Conservation (phyloP, 2,888 invertebrate genomes). For the Heteromyza rotundicornis region DNA sequence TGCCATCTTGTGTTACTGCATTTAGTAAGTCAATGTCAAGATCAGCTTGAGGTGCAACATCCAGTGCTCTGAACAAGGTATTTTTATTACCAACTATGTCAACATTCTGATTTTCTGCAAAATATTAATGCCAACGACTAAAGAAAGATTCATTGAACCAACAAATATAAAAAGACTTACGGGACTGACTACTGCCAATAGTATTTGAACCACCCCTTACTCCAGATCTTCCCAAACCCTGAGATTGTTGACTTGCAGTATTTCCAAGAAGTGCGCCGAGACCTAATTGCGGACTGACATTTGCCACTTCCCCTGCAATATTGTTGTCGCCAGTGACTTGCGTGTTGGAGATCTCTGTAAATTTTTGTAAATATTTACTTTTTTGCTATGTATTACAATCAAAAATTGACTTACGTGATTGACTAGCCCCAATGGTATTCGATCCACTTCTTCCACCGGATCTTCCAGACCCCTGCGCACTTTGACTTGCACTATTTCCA, state of each 20-base stretch:
- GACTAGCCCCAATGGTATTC: too few relatives aligned
- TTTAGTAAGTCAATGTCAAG: not conserved
- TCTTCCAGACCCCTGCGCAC: too few relatives aligned
- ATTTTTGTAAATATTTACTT: not conserved
- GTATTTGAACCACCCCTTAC: not conserved
- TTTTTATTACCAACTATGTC: not conserved
- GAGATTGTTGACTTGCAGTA: too few relatives aligned
- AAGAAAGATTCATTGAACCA: not conserved
- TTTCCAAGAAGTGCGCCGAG: too few relatives aligned
- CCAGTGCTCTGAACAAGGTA: not conserved
- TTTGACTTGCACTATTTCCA: too few relatives aligned
- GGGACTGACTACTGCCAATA: not conserved
- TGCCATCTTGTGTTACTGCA: conserved; percentile 4
- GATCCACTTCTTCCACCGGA: too few relatives aligned
- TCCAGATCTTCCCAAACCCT: too few relatives aligned
- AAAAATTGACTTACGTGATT: too few relatives aligned
- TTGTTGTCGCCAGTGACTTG: conserved; percentile 32
- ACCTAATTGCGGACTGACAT: conserved; percentile 29
- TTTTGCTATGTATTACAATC: too few relatives aligned
- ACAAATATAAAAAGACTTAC: not conserved
- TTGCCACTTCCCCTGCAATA: conserved; percentile 25
- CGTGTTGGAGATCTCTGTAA: conserved; percentile 18
- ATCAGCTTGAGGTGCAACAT: conserved; percentile 4
- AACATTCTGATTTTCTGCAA: not conserved
- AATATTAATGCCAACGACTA: too few relatives aligned